Percentiles rank a stretch among this genome's conserved stretches.
Evolutionary conservation across 2,888 invertebrate genomes (phyloP).

Genomic region (Stenoptilia bipunctidactyla): DNA sequence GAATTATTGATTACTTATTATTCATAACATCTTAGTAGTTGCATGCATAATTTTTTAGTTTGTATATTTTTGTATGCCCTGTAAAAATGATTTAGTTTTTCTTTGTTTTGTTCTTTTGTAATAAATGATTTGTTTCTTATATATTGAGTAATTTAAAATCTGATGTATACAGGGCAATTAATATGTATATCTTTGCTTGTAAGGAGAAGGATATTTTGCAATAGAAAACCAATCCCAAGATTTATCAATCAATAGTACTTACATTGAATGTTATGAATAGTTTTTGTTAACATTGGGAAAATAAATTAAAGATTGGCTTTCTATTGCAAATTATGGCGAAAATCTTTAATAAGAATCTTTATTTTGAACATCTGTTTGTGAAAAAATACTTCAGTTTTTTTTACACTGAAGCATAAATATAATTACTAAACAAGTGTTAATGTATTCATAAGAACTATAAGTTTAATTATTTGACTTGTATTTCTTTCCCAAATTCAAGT

Average conservation of each 20-base stretch:
- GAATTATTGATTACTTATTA: conserved; percentile 30
- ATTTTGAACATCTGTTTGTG: too few relatives aligned
- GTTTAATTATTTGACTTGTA: too few relatives aligned
- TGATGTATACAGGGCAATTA: background rate
- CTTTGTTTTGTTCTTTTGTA: background rate
- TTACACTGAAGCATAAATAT: too few relatives aligned
- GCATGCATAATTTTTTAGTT: conserved; percentile 24
- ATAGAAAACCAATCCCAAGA: background rate
- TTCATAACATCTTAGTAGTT: conserved; percentile 28
- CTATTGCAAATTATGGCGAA: background rate
- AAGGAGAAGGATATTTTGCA: background rate
- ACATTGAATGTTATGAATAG: too few relatives aligned
- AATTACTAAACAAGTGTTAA: too few relatives aligned
- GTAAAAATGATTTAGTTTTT: conserved; percentile 3
- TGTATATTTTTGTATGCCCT: conserved; percentile 7
- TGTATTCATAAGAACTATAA: too few relatives aligned
- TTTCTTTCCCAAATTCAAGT: too few relatives aligned
- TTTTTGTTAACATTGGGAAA: too few relatives aligned
- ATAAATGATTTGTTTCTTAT: background rate
- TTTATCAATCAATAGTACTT: background rate
- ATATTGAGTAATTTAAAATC: background rate
- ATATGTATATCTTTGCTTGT: background rate
- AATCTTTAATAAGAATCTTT: too few relatives aligned
- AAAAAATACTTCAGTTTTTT: too few relatives aligned
- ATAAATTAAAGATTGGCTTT: background rate